These are phyloP conservation scores for Anser brachyrhynchus DNA, from an alignment of 2,113 vertebrate species.

Conservation along the genomic window DNA sequence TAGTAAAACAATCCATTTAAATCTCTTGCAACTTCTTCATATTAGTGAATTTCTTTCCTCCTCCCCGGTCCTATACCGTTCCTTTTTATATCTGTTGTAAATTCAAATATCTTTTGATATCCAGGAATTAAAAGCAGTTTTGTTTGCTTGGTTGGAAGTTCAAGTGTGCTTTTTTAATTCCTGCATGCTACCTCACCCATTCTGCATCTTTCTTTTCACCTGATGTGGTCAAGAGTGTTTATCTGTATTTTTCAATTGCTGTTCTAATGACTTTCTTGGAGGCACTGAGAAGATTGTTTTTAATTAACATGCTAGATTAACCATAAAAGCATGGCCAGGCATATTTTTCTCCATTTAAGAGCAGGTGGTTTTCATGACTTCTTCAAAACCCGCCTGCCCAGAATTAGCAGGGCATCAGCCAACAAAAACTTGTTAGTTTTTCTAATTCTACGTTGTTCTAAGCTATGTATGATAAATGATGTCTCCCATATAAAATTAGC, in stretches of 20 bases:
- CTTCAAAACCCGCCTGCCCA: neutral
- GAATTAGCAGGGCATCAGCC: neutral
- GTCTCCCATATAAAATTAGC: slow-evolving; percentile 46
- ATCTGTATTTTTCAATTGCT: neutral
- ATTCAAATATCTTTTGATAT: neutral
- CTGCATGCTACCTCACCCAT: neutral
- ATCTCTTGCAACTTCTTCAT: neutral
- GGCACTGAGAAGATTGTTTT: neutral
- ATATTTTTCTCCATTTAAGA: neutral
- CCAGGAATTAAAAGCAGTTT: neutral
- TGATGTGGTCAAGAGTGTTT: neutral
- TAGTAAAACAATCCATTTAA: neutral
- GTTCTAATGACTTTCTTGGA: neutral
- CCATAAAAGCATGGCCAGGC: neutral
- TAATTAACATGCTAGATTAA: neutral
- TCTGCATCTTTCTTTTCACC: neutral
- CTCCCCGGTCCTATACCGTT: neutral
- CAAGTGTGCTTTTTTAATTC: neutral
- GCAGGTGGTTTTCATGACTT: neutral
- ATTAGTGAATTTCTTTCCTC: neutral
- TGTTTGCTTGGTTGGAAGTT: neutral
- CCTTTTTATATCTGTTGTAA: neutral
- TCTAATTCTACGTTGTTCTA: neutral
- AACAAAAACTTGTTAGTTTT: neutral
- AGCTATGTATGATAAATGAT: slow-evolving; percentile 35